Evolutionary conservation across 2,113 vertebrate genomes (phyloP).

Genomic region (Orcinus orca): DNA sequence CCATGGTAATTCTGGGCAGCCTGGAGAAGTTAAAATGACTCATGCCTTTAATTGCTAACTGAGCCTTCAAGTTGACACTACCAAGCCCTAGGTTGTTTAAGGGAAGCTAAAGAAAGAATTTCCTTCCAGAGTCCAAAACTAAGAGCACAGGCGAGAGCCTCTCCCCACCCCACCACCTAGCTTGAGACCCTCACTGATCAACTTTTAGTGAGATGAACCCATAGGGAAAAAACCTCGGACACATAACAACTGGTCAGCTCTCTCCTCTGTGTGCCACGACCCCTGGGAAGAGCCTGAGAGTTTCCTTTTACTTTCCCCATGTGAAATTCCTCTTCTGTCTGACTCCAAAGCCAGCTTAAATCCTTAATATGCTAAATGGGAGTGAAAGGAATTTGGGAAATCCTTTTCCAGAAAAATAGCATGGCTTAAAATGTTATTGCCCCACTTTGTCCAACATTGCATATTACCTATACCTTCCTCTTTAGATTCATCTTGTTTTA

Average conservation of each 20-base stretch:
- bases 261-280: background rate
- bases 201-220: background rate
- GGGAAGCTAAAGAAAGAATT: background rate
- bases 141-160: background rate
- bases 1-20: background rate
- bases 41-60: background rate
- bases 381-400: background rate
- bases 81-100: background rate
- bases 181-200: background rate
- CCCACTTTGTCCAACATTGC: background rate
- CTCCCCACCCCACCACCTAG: background rate
- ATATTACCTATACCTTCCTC: background rate
- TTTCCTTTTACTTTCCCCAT: background rate
- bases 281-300: too few species aligned
- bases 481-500: background rate
- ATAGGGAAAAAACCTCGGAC: background rate
- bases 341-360: background rate
- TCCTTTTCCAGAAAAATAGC: background rate
- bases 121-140: background rate
- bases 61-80: background rate
- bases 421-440: background rate
- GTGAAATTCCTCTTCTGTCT: background rate
- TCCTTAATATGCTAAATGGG: background rate
- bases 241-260: background rate
- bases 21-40: background rate